Base-by-base conservation (phyloP, 2,888 invertebrate species). In the Ectemnius cavifrons region DNA sequence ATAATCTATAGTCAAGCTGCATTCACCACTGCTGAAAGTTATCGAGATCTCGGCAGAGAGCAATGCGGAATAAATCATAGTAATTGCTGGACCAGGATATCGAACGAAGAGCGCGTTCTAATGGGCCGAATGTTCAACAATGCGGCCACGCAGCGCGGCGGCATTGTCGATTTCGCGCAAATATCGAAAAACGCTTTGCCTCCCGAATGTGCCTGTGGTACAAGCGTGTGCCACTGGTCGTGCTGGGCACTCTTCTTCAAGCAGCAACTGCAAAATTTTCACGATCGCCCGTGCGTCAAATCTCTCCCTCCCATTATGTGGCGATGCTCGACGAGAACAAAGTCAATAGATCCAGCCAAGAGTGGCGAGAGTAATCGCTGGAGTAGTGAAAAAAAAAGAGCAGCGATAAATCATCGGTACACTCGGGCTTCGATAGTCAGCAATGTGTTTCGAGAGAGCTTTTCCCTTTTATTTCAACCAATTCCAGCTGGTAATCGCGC, bases 1-100 rank as follows among this genome's bases (percentile, higher is more conserved):
- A 6, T 37, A 37, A 37, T 37, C 37, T 37, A 37, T 11, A 37
- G 37, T 11, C 37, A 8, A 6, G 37, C 37, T 2, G 37, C 37
- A 37, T 37, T 11, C 37, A 8, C 37, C 8, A 6, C 11, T 11
- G 37, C 37, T 37, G 11, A 37, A 37, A 37, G 37, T 37, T 37
- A 37, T 37, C 37, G 37, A 37, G 37, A 37, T 37, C 11, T 11
- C 37, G 37, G 37, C 3, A 37, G 37, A 37, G 37, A 37, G 37
- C 8, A 1, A 6, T 6, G 37, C 8, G 37, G 37, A 37, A 37
- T 37, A 75, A 75, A 73, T 68, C 73, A 75, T 73, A 37, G 37
- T 37, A 37, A 37, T 37, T 37, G 37, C 37, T 37, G 8, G 37
- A 11, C 8, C 8, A 6, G 37, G 5, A 37, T 37, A 37, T 37